These are phyloP conservation scores for Acanthosoma haemorrhoidale DNA, from an alignment of 2,888 invertebrate species.

Conservation along the genomic window DNA sequence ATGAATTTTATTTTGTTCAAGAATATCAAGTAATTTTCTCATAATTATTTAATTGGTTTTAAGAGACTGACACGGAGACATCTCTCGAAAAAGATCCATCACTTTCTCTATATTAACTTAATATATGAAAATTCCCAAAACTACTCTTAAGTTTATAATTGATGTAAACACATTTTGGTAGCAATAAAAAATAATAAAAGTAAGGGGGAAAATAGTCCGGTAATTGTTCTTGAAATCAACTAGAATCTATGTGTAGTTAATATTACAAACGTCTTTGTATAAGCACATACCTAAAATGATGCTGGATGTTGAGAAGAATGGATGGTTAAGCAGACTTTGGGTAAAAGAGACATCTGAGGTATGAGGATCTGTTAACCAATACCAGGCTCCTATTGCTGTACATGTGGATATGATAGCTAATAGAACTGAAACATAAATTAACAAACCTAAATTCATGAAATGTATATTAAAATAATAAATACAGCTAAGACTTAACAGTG, in stretches of 20 bases:
- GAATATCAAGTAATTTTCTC: too few species aligned
- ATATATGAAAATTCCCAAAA: too few species aligned
- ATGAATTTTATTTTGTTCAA: too few species aligned
- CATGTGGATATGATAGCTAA: conserved; percentile 80
- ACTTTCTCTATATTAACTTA: too few species aligned
- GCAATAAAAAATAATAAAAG: conserved; percentile 4
- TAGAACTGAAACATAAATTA: conserved; percentile 60
- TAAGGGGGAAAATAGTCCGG: too few species aligned
- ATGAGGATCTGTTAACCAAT: conserved; percentile 91
- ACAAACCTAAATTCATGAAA: conserved; percentile 6
- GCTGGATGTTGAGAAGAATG: conserved; percentile 87
- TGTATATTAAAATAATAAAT: neutral
- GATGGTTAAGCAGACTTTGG: conserved; percentile 89
- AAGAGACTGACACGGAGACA: too few species aligned
- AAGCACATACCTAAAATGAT: conserved; percentile 62
- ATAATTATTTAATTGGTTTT: too few species aligned
- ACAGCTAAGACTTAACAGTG: neutral
- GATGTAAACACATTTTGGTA: too few species aligned
- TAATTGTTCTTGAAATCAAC: too few species aligned
- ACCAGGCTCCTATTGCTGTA: conserved; percentile 90
- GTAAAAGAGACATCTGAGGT: conserved; percentile 86
- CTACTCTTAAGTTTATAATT: too few species aligned
- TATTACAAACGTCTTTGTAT: neutral
- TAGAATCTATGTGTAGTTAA: too few species aligned
- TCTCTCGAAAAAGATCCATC: too few species aligned